phyloP scores from a whole-genome alignment of 2,113 vertebrate genomes.

The Lepus timidus region DNA sequence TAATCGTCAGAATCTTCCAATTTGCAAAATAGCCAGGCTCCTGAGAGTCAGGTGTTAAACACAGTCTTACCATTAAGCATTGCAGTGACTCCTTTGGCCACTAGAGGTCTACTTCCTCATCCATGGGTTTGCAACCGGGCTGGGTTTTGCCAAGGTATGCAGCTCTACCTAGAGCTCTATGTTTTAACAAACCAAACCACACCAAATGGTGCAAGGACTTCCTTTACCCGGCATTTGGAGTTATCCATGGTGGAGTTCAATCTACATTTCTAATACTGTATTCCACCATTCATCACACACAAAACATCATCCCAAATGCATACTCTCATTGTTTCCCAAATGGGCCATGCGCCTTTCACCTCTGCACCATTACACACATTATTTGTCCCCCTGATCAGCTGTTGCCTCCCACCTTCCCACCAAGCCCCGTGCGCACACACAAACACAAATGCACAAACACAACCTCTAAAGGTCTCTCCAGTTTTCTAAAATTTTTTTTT shows the following conservation, averaged over 20 bases:
- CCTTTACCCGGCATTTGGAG: neutral
- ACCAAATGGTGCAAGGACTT: neutral
- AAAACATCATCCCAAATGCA: conserved; percentile 4
- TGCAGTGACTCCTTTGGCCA: conserved; percentile 75
- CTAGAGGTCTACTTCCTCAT: conserved; percentile 72
- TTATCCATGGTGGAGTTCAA: neutral
- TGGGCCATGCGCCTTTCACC: neutral
- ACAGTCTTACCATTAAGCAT: neutral
- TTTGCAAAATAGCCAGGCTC: neutral
- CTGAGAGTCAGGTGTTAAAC: neutral
- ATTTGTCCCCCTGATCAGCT: neutral
- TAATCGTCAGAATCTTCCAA: neutral
- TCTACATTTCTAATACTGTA: neutral
- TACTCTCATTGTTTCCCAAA: neutral
- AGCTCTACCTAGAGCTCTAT: neutral
- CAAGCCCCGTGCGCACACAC: neutral
- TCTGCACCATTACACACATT: neutral
- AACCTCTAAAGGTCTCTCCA: neutral
- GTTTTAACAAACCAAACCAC: neutral
- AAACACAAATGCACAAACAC: no score
- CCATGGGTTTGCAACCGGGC: neutral
- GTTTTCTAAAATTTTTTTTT: neutral
- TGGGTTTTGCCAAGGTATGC: neutral
- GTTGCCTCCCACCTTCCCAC: no score
- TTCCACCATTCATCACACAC: neutral